Conservation (phyloP, 2,888 invertebrate genomes). For the Siphonodentalium dalli region DNA sequence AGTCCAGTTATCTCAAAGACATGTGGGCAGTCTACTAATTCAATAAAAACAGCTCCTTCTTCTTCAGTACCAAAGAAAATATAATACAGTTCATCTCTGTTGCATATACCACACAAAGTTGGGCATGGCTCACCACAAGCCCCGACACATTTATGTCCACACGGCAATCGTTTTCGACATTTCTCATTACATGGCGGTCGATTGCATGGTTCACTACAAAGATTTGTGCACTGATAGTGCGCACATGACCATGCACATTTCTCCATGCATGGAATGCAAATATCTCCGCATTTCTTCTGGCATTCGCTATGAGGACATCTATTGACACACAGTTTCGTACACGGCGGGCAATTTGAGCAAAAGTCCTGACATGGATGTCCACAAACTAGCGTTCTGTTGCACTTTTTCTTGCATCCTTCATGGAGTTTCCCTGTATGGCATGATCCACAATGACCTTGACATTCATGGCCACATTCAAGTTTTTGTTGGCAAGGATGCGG, state of each 20-base stretch:
- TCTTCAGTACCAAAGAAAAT: constrained; percentile 68
- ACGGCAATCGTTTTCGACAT: constrained; percentile 62
- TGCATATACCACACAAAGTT: constrained; percentile 71
- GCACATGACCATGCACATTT: constrained; percentile 57
- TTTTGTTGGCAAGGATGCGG: constrained; percentile 21
- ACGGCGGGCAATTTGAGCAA: constrained; percentile 60
- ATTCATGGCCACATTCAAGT: constrained; percentile 44
- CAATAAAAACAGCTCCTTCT: constrained; percentile 67
- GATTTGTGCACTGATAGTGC: constrained; percentile 53
- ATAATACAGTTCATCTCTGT: constrained; percentile 51
- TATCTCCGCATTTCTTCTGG: constrained; percentile 45
- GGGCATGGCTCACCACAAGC: constrained; percentile 79
- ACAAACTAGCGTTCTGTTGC: constrained; percentile 69
- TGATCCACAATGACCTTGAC: constrained; percentile 68
- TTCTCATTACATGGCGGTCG: constrained; percentile 58
- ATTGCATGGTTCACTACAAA: constrained; percentile 64
- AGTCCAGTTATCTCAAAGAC: constrained; percentile 62
- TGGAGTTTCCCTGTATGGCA: constrained; percentile 72
- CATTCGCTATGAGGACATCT: constrained; percentile 57
- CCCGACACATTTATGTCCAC: constrained; percentile 70
- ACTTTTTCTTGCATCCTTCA: constrained; percentile 71
- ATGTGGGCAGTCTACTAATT: constrained; percentile 56
- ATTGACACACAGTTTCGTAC: constrained; percentile 62
- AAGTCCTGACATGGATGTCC: constrained; percentile 57
- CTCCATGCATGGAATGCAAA: constrained; percentile 56